Evolutionary conservation across 2,888 invertebrate genomes (phyloP).

Genomic region (Aphidius colemani): DNA sequence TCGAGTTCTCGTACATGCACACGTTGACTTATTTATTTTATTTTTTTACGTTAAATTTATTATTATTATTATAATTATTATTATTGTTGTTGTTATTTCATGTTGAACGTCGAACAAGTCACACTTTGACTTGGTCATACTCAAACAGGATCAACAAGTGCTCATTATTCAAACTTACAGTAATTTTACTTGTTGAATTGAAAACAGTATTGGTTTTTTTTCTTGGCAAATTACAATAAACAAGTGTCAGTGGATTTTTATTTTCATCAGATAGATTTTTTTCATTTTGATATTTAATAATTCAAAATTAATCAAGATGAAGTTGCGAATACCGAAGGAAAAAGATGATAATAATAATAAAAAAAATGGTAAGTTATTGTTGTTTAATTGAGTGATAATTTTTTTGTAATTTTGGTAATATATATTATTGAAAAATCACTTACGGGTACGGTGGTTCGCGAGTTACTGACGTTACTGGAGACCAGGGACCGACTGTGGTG

Average conservation of each 20-base stretch:
- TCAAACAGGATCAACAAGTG: conserved; percentile 2
- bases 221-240: too few species aligned
- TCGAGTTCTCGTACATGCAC: conserved; percentile 30
- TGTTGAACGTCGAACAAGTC: not conserved
- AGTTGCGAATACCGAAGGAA: conserved; percentile 34
- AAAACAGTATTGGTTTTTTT: too few species aligned
- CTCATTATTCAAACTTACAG: not conserved
- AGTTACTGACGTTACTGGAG: conserved; percentile 52
- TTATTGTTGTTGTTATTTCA: not conserved
- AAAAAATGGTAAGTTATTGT: too few species aligned
- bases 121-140: not conserved
- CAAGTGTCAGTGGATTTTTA: too few species aligned
- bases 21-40: conserved; percentile 18
- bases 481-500: conserved; percentile 44
- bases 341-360: too few species aligned
- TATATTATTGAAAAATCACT: conserved; percentile 28
- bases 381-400: too few species aligned
- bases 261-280: too few species aligned
- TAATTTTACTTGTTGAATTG: too few species aligned
- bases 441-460: conserved; percentile 51
- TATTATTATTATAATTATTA: conserved; percentile 1
- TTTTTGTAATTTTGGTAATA: too few species aligned
- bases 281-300: too few species aligned
- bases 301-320: conserved; percentile 7
- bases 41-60: not conserved